Evolutionary conservation across 2,113 vertebrate species (phyloP).

Genomic region (Smithornis capensis): DNA sequence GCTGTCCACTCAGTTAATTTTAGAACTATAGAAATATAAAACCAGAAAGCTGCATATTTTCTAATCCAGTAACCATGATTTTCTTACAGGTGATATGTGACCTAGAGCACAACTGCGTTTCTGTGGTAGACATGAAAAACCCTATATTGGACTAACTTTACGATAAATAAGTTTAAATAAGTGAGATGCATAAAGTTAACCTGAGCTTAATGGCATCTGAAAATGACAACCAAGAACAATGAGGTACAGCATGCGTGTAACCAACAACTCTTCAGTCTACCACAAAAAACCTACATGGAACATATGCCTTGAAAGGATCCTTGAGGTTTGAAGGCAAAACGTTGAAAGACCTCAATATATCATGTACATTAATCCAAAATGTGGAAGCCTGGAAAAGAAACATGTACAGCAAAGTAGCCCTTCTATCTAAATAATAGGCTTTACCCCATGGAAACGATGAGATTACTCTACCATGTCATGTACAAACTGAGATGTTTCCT

Average conservation of each 20-base stretch:
- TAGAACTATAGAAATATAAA: background rate
- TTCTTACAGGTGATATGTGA: background rate
- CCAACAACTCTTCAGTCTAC: background rate
- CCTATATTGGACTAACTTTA: background rate
- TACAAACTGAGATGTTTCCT: background rate
- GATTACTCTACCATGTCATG: background rate
- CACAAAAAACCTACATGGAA: background rate
- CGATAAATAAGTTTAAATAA: background rate
- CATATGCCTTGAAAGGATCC: background rate
- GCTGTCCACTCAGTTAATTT: constrained; percentile 25
- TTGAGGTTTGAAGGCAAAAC: background rate
- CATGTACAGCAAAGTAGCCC: background rate
- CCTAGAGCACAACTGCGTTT: background rate
- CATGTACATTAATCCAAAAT: background rate
- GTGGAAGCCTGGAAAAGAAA: background rate
- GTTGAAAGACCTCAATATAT: background rate
- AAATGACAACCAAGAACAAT: background rate
- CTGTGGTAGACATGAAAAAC: background rate
- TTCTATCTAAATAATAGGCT: background rate
- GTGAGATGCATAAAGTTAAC: background rate
- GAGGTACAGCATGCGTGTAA: background rate
- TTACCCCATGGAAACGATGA: background rate
- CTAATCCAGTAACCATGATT: constrained; percentile 3
- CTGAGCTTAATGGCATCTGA: background rate
- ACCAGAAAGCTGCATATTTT: background rate